A percentile compares a stretch with the other conserved stretches of the same genome.
Evolutionary conservation across 2,888 invertebrate genomes (phyloP).

Genomic region (Diarsia brunnea): DNA sequence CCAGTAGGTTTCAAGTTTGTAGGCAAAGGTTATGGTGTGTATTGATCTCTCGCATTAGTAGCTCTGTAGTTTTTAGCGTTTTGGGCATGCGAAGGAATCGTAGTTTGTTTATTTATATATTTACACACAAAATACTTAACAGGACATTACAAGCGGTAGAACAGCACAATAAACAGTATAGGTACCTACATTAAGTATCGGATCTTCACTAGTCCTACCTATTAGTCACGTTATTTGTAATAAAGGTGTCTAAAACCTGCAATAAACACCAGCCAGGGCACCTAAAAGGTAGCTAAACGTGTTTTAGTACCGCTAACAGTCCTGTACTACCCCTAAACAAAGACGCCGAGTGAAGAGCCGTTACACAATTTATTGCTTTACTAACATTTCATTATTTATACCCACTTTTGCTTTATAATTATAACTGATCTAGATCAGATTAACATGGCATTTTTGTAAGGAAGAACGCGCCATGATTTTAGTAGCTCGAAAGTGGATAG

Average conservation of each 20-base stretch:
- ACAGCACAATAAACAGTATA: background rate
- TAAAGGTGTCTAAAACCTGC: constrained; percentile 8
- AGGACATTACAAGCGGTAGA: too few relatives aligned
- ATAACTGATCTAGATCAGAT: constrained; percentile 7
- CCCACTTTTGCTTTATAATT: constrained; percentile 19
- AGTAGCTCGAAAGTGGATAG: background rate
- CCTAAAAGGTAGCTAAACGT: constrained; percentile 8
- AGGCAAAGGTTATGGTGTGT: constrained; percentile 24
- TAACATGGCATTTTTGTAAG: constrained; percentile 1
- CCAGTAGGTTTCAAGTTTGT: constrained; percentile 32
- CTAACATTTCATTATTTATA: constrained; percentile 29
- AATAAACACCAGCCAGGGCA: constrained; percentile 38
- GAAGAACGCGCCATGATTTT: background rate
- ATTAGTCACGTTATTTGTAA: background rate
- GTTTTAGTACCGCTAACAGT: constrained; percentile 25
- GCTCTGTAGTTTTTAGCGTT: background rate
- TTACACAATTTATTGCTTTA: constrained; percentile 17
- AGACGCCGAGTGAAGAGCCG: constrained; percentile 10
- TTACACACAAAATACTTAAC: too few relatives aligned
- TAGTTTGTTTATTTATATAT: background rate
- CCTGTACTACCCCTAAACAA: constrained; percentile 8
- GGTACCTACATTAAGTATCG: background rate
- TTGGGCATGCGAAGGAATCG: background rate
- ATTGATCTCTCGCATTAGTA: constrained; percentile 33
- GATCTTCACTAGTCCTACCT: background rate